Evolutionary conservation across 2,113 vertebrate species (phyloP).

Genomic region (Oryzias woworae): DNA sequence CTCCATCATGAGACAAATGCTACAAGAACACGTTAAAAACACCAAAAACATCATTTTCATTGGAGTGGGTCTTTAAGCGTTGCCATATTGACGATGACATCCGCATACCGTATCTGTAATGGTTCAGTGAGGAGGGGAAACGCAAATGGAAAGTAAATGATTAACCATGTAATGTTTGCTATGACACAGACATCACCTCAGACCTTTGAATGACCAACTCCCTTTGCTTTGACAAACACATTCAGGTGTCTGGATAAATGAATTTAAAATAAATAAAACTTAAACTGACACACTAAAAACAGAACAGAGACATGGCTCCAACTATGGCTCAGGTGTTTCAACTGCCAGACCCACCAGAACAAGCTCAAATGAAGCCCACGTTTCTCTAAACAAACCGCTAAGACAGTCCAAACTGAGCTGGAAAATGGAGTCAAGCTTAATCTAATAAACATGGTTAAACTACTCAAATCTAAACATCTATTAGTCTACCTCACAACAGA

Average conservation of each 20-base stretch:
- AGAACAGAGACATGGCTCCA: slow-evolving; percentile 15
- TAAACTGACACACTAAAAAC: too few relatives aligned
- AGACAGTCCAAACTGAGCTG: neutral
- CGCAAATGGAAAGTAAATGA: slow-evolving; percentile 27
- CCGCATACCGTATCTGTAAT: neutral
- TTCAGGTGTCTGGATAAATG: neutral
- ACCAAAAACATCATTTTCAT: too few relatives aligned
- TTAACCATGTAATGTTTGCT: slow-evolving; percentile 21
- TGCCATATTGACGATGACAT: neutral
- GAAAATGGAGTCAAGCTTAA: neutral
- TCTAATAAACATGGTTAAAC: neutral
- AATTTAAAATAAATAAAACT: too few relatives aligned
- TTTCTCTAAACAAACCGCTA: slow-evolving; percentile 8
- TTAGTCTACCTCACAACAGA: neutral
- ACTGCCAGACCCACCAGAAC: slow-evolving; percentile 32
- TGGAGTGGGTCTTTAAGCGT: too few relatives aligned
- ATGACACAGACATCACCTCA: slow-evolving; percentile 12
- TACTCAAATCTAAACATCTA: neutral
- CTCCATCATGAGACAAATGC: too few relatives aligned
- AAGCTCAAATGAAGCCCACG: slow-evolving; percentile 13
- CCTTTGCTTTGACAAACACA: slow-evolving; percentile 1
- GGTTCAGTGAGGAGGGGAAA: neutral
- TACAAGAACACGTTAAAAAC: too few relatives aligned
- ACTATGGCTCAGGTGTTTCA: slow-evolving; percentile 5
- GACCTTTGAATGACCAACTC: slow-evolving; percentile 12